Evolutionary conservation across 2,888 invertebrate species (phyloP), one percentile per base, ranked within the genome.

Genomic region (Himalopsyche tibetana): DNA sequence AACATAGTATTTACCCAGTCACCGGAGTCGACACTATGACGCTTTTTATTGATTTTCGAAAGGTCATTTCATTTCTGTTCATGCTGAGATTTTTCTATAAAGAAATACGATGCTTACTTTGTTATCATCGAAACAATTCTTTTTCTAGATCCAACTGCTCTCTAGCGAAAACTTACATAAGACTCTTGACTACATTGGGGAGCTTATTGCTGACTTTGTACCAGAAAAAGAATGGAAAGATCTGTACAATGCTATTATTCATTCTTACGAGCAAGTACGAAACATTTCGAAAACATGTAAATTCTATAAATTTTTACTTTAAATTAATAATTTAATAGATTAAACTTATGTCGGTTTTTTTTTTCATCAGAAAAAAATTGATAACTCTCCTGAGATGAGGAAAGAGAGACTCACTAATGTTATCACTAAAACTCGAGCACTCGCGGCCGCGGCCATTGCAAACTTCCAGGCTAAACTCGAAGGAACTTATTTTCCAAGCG

Each of bases 191-290:
- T 95, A 95, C 87, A 88, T 94, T 0, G 93, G 94, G 88, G 92
- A 92, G 1, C 92, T 94, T 4, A 82, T 96, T 28, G 94, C 94
- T 80, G 93, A 93, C 12, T 89, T 95, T 11, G 90, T 96, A 81
- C 95, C 96, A 8, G 95, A 95, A 0, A 92, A 93, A 0, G 96
- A 97, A 90, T 90, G 95, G 5, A 94, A 92, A 87, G 93, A 94
- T 28, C 93, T 97, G 89, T 91, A 95, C 55, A 93, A 94, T 79
- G 92, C 94, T 17, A 90, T 95, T 69, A 93, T 94, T 87, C 91
- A 93, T 11, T 97, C 96, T 90, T 89, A 96, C 2, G 92, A 94
- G 86, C 95, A 95, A 94, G 95, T 95, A 51, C 12, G 9, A 45
- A 45, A 11, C 8, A 45, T 45, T 45, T 11, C 2, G 45, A 45